A percentile compares a stretch with the other conserved stretches of the same genome.
phyloP scores from a whole-genome alignment of 2,113 vertebrate genomes.

The Calyptommatus sinebrachiatus region DNA sequence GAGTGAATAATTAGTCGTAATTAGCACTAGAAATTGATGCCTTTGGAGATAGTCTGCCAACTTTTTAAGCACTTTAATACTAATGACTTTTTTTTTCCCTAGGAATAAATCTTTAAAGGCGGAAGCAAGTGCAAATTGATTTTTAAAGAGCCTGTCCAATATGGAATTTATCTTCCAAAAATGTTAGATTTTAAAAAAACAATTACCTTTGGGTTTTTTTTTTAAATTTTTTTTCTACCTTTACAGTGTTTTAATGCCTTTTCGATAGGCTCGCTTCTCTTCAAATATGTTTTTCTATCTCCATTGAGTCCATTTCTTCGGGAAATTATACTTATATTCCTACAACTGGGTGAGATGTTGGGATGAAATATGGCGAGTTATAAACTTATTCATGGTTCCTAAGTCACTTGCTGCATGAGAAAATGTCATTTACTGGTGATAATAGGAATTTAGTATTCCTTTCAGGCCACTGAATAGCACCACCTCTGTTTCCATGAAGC shows the following conservation, averaged over 20 bases:
- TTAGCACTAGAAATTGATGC: conserved; percentile 76
- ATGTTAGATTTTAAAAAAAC: conserved; percentile 64
- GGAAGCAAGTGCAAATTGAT: conserved; percentile 72
- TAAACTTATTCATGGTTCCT: conserved; percentile 50
- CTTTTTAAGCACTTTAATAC: conserved; percentile 78
- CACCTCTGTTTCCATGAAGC: background rate
- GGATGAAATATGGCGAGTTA: conserved; percentile 45
- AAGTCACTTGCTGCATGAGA: conserved; percentile 55
- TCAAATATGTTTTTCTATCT: conserved; percentile 51
- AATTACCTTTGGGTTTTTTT: conserved; percentile 57
- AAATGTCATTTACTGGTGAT: conserved; percentile 44
- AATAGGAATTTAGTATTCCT: conserved; percentile 45
- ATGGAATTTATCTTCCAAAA: conserved; percentile 71
- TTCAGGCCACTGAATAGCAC: conserved; percentile 34
- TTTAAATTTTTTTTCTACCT: conserved; percentile 41
- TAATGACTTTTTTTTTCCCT: conserved; percentile 68
- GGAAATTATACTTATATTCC: conserved; percentile 21
- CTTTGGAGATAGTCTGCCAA: conserved; percentile 77
- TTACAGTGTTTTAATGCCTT: conserved; percentile 56
- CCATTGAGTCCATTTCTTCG: conserved; percentile 35
- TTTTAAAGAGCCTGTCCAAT: conserved; percentile 73
- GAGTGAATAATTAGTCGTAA: conserved; percentile 79
- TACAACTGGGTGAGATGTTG: conserved; percentile 27
- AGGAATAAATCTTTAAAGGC: conserved; percentile 73
- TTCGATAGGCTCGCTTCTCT: conserved; percentile 46